Base-by-base conservation (phyloP, 2,113 vertebrate species). In the Danionella cerebrum region DNA sequence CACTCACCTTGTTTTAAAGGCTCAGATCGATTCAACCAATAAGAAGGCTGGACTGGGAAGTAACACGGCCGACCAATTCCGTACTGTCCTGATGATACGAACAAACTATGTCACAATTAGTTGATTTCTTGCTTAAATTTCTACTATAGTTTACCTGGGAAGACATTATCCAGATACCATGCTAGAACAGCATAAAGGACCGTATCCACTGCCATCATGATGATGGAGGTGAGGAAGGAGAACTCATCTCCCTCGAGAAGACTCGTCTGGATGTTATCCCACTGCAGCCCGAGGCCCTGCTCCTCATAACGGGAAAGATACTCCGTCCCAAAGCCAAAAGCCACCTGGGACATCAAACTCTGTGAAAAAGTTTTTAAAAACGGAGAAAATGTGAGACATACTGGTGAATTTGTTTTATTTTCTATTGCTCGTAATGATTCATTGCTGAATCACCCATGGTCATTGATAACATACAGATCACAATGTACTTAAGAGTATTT, bases 281-380 rank as follows among this genome's bases (percentile, higher is more conserved):
- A 98, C 80, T 97, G 95, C 3, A 99, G 81, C 22, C 96, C 96
- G 69, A 97, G 75, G 24, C 96, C 95, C 86, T 98, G 96, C 24
- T 98, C 96, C 85, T 99, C 96, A 21, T 97, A 96, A 41, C 91
- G 90, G 9, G 92, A 96, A 84, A 99, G 84, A 65, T 98, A 97
- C 73, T 98, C 95, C 0, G 94, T 93, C 65, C 95, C 96, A 0
- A 98, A 99, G 0, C 96, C 95, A 74, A 98, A 98, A 0, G 96
- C 94, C 73, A 98, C 95, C 0, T 90, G 93, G 65, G 96, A 97
- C 72, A 98, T 68, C 64, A 98, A 76, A 73, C 96, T 99, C 96
- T 98, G 74, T 35, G 47, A 14, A 59, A n/a, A n/a, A n/a, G n/a
- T n/a, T n/a, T n/a, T n/a, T n/a, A n/a, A n/a, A n/a, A n/a, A n/a